Evolutionary conservation across 2,797 vertebrate genomes (phyloP).

Genomic region (Pogonophryne albipinna): DNA sequence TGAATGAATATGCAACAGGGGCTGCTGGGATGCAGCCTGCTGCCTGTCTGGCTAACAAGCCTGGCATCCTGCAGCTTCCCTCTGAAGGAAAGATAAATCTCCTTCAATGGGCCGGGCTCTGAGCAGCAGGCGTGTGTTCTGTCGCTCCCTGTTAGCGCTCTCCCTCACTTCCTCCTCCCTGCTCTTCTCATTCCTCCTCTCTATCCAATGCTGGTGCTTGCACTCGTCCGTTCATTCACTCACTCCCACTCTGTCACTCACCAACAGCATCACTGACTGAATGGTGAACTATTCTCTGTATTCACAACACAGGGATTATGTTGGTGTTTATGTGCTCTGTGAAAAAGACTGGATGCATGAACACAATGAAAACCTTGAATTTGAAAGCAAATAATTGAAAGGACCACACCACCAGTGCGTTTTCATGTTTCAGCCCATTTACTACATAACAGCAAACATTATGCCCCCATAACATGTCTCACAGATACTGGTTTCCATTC

Average conservation of each 20-base stretch:
- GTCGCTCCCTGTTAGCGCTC: conserved; percentile 40
- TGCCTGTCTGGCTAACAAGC: conserved; percentile 69
- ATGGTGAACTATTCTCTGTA: conserved; percentile 9
- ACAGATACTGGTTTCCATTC: neutral
- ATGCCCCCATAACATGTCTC: neutral
- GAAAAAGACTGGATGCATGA: neutral
- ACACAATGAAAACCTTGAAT: neutral
- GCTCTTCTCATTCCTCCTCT: conserved; percentile 37
- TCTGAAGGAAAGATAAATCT: conserved; percentile 49
- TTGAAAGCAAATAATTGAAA: conserved; percentile 6
- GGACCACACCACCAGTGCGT: neutral
- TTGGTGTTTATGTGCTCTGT: conserved; percentile 19
- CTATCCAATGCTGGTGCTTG: conserved; percentile 26
- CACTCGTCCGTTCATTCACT: conserved; percentile 37
- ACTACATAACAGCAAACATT: neutral
- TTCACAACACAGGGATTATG: conserved; percentile 14
- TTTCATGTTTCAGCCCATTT: neutral
- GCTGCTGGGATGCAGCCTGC: conserved; percentile 62
- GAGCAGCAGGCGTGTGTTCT: conserved; percentile 57
- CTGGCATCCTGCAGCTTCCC: conserved; percentile 67
- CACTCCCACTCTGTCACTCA: conserved; percentile 34
- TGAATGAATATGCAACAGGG: conserved; percentile 75
- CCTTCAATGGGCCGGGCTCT: conserved; percentile 60
- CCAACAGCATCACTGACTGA: conserved; percentile 23
- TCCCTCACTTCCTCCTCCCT: conserved; percentile 40